Evolutionary conservation across 2,888 invertebrate genomes (phyloP).

Genomic region (Sinohyriopsis cumingii): DNA sequence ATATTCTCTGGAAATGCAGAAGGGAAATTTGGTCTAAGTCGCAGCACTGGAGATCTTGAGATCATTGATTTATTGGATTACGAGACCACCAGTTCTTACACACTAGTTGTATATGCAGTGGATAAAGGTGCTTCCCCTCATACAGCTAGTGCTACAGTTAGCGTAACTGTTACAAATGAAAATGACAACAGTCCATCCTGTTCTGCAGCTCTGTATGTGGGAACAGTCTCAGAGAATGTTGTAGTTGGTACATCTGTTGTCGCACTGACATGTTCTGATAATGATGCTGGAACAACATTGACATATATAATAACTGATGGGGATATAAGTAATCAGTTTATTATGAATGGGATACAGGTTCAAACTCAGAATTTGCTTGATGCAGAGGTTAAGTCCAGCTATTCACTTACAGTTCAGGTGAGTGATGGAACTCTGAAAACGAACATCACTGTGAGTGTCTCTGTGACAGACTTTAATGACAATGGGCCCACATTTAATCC

Average conservation of each 20-base stretch:
- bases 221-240: conserved; percentile 44
- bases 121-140: conserved; percentile 43
- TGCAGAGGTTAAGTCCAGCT: conserved; percentile 41
- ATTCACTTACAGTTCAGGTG: conserved; percentile 42
- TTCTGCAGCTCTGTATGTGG: conserved; percentile 20
- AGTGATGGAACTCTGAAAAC: conserved; percentile 84
- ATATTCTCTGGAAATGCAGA: conserved; percentile 41
- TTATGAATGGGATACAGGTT: conserved; percentile 35
- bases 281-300: conserved; percentile 35
- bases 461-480: conserved; percentile 54
- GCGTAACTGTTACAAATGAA: conserved; percentile 46
- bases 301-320: conserved; percentile 40
- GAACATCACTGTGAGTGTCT: conserved; percentile 80
- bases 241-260: conserved; percentile 29
- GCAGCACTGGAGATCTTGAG: conserved; percentile 20
- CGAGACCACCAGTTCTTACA: conserved; percentile 46
- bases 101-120: conserved; percentile 42
- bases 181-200: conserved; percentile 55
- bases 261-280: conserved; percentile 44
- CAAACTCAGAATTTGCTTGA: conserved; percentile 40
- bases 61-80: conserved; percentile 45
- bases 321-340: conserved; percentile 33
- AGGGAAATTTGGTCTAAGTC: conserved; percentile 34
- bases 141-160: conserved; percentile 40
- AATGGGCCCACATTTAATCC: conserved; percentile 47